Base-by-base conservation (phyloP, 1,140 invertebrate species). In the Rhopalosiphum maidis region DNA sequence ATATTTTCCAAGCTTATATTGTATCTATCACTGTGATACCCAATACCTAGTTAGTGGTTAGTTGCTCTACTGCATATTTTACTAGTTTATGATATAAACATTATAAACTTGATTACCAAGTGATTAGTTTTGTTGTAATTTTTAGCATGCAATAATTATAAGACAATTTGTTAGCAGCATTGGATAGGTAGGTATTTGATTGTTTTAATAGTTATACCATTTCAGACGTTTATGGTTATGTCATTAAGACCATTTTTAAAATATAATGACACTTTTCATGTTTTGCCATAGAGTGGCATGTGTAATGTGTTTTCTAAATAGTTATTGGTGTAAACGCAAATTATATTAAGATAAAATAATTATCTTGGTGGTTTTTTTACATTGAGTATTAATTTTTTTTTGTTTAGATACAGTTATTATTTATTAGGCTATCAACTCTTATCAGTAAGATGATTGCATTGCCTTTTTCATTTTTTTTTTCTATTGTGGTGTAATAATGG, bases 11-110 rank as follows among this genome's bases (percentile, higher is more conserved):
- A 90, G 51, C 60, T 55, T 30, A 30, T 23, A 43, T 54, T 89
- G 51, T 37, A 30, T 11, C 21, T 60, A 54, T 43, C 60, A 68
- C 43, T 90, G 37, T 90, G 48, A 93, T 93, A 93, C 82, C 91
- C 5, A 21, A 85, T 93, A 93, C 91, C 91, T 0, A 86, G 91
- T 93, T 54, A 41, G 30, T 86, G 91, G 91, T 93, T 93, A 85
- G 25, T 68, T 55, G 7, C 0, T 43, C 30, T 51, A 48, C 46
- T 35, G 37, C n/a, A 25, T 43, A 89, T 5, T 43, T 30, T 23
- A 68, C 5, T 60, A 37, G 23, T 43, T 43, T 46, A 15, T 90
- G 89, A 90, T 90, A 60, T 41, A 23, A 55, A 41, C 88, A 46
- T 85, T 25, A 37, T 48, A 54, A 37, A 46, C n/a, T 77, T 91